Conservation (phyloP, 2,113 vertebrate species). For the Antigone vipio region DNA sequence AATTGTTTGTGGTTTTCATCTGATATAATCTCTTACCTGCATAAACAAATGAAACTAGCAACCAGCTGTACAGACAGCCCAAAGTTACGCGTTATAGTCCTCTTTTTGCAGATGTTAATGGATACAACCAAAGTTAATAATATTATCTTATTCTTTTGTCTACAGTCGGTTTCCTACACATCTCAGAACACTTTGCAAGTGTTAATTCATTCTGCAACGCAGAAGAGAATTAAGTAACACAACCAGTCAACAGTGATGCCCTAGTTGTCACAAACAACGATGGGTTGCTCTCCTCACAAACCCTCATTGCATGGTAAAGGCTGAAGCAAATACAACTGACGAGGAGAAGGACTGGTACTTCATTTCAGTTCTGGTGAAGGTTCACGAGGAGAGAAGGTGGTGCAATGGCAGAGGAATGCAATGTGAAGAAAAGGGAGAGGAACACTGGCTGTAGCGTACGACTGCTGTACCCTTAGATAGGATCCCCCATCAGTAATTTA, state of each 20-base stretch:
- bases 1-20: not conserved
- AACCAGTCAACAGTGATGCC: not conserved
- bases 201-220: not conserved
- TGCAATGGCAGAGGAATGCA: not conserved
- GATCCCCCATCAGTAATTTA: not conserved
- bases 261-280: not conserved
- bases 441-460: not conserved
- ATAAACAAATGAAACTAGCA: not conserved
- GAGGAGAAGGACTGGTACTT: not conserved
- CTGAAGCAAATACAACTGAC: not conserved
- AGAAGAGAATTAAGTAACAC: not conserved
- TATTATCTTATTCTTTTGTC: not conserved
- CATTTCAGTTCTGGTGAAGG: not conserved
- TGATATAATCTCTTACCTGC: not conserved
- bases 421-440: not conserved
- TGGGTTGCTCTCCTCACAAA: not conserved
- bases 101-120: not conserved
- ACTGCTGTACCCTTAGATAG: not conserved
- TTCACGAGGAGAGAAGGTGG: not conserved
- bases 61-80: not conserved
- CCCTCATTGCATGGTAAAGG: not conserved
- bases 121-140: not conserved
- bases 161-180: not conserved
- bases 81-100: not conserved
- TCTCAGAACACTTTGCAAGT: not conserved